Conservation (phyloP, 1,140 invertebrate species). For the Portunus trituberculatus region DNA sequence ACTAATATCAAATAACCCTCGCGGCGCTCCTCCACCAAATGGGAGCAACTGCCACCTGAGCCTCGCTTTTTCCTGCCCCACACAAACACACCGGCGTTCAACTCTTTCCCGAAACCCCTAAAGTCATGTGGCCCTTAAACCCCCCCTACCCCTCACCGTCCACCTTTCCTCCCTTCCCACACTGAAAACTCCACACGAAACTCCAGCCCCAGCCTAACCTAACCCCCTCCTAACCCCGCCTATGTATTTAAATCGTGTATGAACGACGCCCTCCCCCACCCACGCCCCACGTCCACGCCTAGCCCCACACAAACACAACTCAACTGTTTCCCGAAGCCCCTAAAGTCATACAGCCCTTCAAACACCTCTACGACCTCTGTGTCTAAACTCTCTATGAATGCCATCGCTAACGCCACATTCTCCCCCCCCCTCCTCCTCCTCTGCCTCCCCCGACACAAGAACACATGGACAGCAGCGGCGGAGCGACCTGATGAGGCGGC, state of each 20-base stretch:
- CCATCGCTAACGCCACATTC: no score
- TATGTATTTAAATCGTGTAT: not conserved
- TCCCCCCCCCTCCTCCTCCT: no score
- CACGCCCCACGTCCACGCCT: not conserved
- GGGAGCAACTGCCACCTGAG: not conserved
- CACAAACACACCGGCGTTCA: not conserved
- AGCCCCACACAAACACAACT: not conserved
- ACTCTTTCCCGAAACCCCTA: not conserved
- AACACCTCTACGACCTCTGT: not conserved
- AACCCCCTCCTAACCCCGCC: not conserved
- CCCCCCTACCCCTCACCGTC: not conserved
- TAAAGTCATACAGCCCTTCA: not conserved
- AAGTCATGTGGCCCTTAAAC: not conserved
- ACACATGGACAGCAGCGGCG: no score
- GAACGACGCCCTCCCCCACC: no score
- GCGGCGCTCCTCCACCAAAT: slow-evolving; percentile 31
- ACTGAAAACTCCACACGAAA: no score
- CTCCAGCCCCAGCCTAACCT: no score
- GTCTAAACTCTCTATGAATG: not conserved
- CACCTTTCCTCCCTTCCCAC: not conserved
- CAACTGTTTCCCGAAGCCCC: not conserved
- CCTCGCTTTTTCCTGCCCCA: slow-evolving; percentile 2
- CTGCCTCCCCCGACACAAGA: not conserved
- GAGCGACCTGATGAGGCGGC: no score
- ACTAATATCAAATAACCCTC: slow-evolving; percentile 64